Evolutionary conservation across 2,888 invertebrate genomes (phyloP), one percentile per base, ranked within the genome.

Genomic region (Eumacrocentrus americanus): DNA sequence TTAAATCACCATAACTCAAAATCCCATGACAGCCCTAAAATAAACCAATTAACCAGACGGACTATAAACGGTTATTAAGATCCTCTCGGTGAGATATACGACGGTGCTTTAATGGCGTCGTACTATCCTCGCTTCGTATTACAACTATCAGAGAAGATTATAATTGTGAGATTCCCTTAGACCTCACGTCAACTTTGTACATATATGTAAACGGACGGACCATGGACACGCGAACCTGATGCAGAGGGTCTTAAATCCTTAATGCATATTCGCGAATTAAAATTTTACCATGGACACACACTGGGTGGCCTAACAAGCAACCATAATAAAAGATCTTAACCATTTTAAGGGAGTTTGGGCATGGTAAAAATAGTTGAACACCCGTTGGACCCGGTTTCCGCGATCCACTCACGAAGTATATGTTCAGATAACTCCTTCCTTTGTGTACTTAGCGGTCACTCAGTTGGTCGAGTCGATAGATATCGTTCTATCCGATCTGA

Each of bases 401-500:
- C 38, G 6, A 40, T 44, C 22, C 44, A 20, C 11, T 44, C n/a
- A 47, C 42, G 52, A 35, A 51, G 34, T 54, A 53, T 53, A 57
- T 53, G 47, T 62, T 50, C 16, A 50, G 47, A 34, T 54, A 54
- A 46, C 29, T 23, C 6, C 9, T 37, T 54, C 60, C 51, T 58
- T 65, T 61, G 58, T 65, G 65, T 63, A 61, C 40, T 61, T 29
- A 62, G 14, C 54, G 62, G 65, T 63, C 65, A 65, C 51, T 61
- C 62, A 63, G 53, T 52, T 50, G 60, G 40, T 35, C 47, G 55
- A 44, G 40, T 38, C 29, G 58, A 58, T 23, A 51, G 58, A 57
- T 64, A 65, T 65, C 65, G 61, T 64, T 58, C 64, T 67, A 73
- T 70, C 68, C 65, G 66, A 72, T 72, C 71, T 66, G 42, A 53